Conservation (phyloP, 1,140 invertebrate genomes). For the Penaeus japonicus region DNA sequence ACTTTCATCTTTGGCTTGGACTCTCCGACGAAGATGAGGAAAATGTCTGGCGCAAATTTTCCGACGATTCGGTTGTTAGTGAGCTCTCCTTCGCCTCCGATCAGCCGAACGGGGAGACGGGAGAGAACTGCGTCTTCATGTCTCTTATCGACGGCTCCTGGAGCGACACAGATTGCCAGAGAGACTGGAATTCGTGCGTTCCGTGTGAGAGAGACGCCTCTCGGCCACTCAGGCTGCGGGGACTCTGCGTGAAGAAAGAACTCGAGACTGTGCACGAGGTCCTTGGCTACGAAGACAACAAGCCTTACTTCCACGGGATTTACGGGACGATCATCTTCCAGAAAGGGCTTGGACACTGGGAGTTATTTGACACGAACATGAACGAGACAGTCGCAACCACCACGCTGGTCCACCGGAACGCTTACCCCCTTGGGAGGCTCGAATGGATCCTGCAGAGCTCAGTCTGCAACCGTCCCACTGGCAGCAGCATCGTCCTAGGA, state of each 20-base stretch:
- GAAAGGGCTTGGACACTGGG: background rate
- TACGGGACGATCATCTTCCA: conserved; percentile 31
- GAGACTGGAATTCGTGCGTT: background rate
- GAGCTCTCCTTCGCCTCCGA: conserved; percentile 4
- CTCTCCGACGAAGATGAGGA: conserved; percentile 14
- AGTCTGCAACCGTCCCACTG: background rate
- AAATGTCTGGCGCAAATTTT: conserved; percentile 11
- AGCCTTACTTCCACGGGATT: conserved; percentile 47
- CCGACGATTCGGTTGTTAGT: background rate
- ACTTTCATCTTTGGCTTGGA: conserved; percentile 24
- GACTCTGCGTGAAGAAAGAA: conserved; percentile 34
- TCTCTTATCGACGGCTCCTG: conserved; percentile 15
- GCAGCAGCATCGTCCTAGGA: background rate
- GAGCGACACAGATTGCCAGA: conserved; percentile 29
- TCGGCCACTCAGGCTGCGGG: conserved; percentile 29
- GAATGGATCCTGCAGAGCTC: too few species aligned
- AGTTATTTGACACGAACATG: conserved; percentile 10
- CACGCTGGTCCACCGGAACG: background rate
- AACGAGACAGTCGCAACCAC: conserved; percentile 23
- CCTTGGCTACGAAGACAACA: conserved; percentile 29
- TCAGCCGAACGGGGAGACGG: conserved; percentile 20
- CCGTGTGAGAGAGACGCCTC: background rate
- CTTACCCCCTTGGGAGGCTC: conserved; percentile 21
- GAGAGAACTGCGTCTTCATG: conserved; percentile 40
- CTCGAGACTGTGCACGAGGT: conserved; percentile 35